Percentiles rank a stretch among this genome's conserved stretches.
Conservation (phyloP, 2,797 vertebrate genomes). For the Phaenicophaeus curvirostris region DNA sequence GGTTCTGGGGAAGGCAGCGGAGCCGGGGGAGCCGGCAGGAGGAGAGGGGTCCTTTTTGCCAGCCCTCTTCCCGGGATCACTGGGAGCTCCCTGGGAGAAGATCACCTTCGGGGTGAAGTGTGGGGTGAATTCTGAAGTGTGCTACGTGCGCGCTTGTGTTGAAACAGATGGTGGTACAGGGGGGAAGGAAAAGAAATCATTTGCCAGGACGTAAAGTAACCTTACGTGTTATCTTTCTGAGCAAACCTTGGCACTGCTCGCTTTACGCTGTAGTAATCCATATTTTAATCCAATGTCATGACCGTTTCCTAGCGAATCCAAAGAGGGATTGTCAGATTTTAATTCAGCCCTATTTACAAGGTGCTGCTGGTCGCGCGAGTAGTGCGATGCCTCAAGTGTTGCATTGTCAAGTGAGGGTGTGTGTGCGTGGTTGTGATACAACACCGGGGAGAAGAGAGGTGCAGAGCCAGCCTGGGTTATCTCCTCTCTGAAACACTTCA, state of each 20-base stretch:
- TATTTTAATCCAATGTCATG: constrained; percentile 36
- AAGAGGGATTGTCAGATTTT: constrained; percentile 22
- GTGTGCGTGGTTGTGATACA: not conserved
- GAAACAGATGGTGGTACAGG: not conserved
- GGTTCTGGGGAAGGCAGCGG: constrained; percentile 75
- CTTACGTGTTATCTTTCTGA: not conserved
- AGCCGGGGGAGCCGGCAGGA: constrained; percentile 73
- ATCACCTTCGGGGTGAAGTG: constrained; percentile 44
- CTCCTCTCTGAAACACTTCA: constrained; percentile 47
- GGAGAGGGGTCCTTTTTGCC: constrained; percentile 53
- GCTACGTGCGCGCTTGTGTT: not conserved
- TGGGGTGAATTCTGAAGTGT: constrained; percentile 14
- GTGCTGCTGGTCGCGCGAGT: constrained; percentile 35
- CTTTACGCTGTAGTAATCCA: constrained; percentile 6
- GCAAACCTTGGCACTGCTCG: constrained; percentile 45
- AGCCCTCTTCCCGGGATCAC: constrained; percentile 61
- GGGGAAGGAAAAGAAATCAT: constrained; percentile 23
- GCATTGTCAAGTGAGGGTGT: not conserved
- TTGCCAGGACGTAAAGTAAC: not conserved
- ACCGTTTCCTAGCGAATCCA: constrained; percentile 15
- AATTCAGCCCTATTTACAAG: constrained; percentile 37
- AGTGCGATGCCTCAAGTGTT: constrained; percentile 57
- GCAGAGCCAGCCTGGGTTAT: not conserved
- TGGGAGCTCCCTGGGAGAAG: not conserved
- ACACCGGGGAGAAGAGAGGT: constrained; percentile 26